These are phyloP conservation scores for Eulithis testata DNA, from an alignment of 2,888 invertebrate genomes.

Conservation along the genomic window DNA sequence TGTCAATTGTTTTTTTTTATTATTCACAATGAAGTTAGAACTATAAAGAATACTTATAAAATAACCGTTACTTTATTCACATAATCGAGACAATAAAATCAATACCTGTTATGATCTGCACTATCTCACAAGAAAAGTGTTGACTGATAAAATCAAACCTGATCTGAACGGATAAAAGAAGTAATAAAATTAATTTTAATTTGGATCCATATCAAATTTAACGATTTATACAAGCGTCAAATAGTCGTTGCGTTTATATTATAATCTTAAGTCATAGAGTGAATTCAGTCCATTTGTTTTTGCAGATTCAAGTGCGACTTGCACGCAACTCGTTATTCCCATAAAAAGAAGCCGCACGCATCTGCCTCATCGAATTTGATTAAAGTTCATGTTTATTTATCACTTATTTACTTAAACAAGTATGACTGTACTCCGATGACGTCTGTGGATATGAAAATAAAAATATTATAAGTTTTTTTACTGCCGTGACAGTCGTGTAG, in stretches of 20 bases:
- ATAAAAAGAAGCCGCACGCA: constrained; percentile 70
- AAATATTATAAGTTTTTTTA: constrained; percentile 30
- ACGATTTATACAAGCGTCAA: constrained; percentile 61
- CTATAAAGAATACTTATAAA: too few relatives aligned
- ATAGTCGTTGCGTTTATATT: constrained; percentile 76
- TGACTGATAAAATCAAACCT: neutral
- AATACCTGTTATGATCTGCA: too few relatives aligned
- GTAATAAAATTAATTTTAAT: constrained; percentile 21
- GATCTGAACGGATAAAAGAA: neutral
- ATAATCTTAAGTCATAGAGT: constrained; percentile 83
- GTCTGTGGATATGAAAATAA: constrained; percentile 42
- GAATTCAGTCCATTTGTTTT: constrained; percentile 74
- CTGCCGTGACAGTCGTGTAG: constrained; percentile 19
- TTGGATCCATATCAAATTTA: constrained; percentile 21
- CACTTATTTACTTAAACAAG: constrained; percentile 68
- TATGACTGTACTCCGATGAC: constrained; percentile 53
- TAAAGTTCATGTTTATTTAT: constrained; percentile 82
- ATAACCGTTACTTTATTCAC: too few relatives aligned
- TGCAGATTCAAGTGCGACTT: constrained; percentile 67
- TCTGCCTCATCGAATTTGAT: constrained; percentile 83
- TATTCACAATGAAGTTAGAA: too few relatives aligned
- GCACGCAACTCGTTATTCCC: constrained; percentile 74
- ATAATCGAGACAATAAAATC: too few relatives aligned
- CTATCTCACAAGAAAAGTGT: too few relatives aligned
- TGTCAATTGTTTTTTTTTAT: too few relatives aligned